Evolutionary conservation across 2,113 vertebrate genomes (phyloP).

Genomic region (Macquaria ambigua): DNA sequence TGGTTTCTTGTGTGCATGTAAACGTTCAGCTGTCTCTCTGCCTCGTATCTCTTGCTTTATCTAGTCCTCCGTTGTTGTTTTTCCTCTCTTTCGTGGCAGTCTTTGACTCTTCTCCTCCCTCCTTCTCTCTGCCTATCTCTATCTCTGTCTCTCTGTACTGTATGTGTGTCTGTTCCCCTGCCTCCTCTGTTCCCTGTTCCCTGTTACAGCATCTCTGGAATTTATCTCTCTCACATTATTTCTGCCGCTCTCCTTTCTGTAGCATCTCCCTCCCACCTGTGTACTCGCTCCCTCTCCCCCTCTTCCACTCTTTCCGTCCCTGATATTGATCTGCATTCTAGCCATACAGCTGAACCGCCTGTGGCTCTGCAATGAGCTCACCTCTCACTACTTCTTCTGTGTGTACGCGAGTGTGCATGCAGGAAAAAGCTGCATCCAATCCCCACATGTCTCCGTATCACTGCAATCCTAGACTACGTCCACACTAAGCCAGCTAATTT

Average conservation of each 20-base stretch:
- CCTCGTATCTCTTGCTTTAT: constrained; percentile 21
- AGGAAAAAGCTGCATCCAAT: constrained; percentile 31
- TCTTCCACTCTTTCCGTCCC: constrained; percentile 49
- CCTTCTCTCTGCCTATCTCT: constrained; percentile 32
- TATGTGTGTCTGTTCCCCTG: constrained; percentile 29
- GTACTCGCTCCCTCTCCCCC: constrained; percentile 17
- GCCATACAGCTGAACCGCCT: constrained; percentile 73
- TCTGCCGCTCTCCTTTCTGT: constrained; percentile 66
- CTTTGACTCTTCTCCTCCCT: constrained; percentile 43
- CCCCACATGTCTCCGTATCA: constrained; percentile 14
- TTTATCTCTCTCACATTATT: constrained; percentile 73
- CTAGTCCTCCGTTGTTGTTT: constrained; percentile 22
- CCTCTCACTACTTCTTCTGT: constrained; percentile 54
- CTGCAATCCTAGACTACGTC: constrained; percentile 12
- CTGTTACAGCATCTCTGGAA: constrained; percentile 67
- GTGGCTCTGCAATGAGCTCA: constrained; percentile 74
- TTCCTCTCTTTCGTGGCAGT: background rate
- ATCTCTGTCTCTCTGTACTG: constrained; percentile 32
- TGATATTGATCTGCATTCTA: constrained; percentile 83
- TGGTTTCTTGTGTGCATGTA: constrained; percentile 15
- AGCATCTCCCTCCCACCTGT: constrained; percentile 69
- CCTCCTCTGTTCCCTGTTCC: constrained; percentile 55
- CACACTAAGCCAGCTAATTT: background rate
- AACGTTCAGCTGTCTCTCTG: background rate
- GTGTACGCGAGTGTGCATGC: constrained; percentile 37